Percentiles rank a stretch among this genome's conserved stretches.
Conservation (phyloP, 2,113 vertebrate genomes). For the Spea bombifrons region DNA sequence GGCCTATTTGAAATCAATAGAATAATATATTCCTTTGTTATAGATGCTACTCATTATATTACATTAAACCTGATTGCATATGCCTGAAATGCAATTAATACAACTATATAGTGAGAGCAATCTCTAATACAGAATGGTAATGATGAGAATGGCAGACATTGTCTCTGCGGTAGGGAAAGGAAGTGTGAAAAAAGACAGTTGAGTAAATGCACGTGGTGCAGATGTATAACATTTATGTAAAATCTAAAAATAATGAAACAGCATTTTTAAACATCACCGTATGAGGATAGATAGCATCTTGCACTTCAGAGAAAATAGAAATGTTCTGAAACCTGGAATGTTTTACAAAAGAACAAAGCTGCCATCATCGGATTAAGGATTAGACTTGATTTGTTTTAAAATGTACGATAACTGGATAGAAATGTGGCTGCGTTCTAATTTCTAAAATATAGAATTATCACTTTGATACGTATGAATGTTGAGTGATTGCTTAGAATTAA, state of each 20-base stretch:
- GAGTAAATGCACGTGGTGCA: constrained; percentile 41
- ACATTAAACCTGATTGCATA: too few relatives aligned
- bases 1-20: too few relatives aligned
- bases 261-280: constrained; percentile 43
- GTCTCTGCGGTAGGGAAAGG: constrained; percentile 52
- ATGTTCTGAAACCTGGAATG: constrained; percentile 4
- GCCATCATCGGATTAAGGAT: background rate
- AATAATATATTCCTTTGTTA: too few relatives aligned
- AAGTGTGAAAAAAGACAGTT: constrained; percentile 48
- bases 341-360: background rate
- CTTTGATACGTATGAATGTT: too few relatives aligned
- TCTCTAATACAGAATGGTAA: too few relatives aligned
- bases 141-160: constrained; percentile 16
- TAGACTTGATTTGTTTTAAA: background rate
- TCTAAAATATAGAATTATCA: too few relatives aligned
- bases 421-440: too few relatives aligned
- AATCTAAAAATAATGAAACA: constrained; percentile 48
- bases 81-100: too few relatives aligned
- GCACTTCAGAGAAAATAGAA: constrained; percentile 13
- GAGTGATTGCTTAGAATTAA: too few relatives aligned
- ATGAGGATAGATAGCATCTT: constrained; percentile 47
- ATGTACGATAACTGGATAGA: too few relatives aligned
- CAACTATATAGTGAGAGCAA: too few relatives aligned
- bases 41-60: too few relatives aligned
- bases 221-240: constrained; percentile 50